Conservation (phyloP, 2,113 vertebrate species). For the Urocitellus parryii region DNA sequence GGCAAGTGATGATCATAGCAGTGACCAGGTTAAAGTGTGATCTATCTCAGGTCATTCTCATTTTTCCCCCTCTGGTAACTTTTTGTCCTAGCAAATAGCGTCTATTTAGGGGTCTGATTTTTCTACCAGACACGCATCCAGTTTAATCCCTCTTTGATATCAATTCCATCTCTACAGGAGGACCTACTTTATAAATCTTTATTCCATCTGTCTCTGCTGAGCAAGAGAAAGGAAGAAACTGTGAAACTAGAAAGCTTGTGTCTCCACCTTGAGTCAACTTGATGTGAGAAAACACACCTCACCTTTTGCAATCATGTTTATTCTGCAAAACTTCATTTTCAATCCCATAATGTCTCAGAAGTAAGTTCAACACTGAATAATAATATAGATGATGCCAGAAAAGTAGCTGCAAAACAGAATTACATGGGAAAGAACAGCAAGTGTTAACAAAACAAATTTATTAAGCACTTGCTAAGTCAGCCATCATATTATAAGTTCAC, state of each 20-base stretch:
- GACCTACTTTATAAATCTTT: constrained; percentile 31
- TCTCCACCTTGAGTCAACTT: background rate
- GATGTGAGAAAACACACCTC: constrained; percentile 28
- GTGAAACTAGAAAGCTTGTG: constrained; percentile 3
- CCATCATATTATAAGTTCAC: background rate
- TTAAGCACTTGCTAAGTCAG: background rate
- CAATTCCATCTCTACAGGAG: background rate
- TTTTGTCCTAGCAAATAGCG: constrained; percentile 43
- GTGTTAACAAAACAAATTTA: background rate
- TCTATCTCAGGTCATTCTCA: background rate
- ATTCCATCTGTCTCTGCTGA: constrained; percentile 2
- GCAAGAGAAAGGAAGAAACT: background rate
- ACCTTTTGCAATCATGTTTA: background rate
- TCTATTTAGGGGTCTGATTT: background rate
- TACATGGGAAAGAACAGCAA: background rate
- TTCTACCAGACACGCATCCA: background rate
- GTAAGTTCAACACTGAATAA: background rate
- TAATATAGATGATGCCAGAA: background rate
- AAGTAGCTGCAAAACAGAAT: constrained; percentile 18
- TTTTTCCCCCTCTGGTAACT: background rate
- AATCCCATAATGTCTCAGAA: constrained; percentile 12
- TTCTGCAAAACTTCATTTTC: constrained; percentile 38
- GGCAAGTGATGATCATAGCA: background rate
- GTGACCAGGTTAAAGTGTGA: background rate
- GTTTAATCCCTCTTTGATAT: constrained; percentile 12